A percentile compares a stretch with the other conserved stretches of the same genome.
Conservation (phyloP, 1,140 invertebrate genomes). For the Lanistes nyassanus region DNA sequence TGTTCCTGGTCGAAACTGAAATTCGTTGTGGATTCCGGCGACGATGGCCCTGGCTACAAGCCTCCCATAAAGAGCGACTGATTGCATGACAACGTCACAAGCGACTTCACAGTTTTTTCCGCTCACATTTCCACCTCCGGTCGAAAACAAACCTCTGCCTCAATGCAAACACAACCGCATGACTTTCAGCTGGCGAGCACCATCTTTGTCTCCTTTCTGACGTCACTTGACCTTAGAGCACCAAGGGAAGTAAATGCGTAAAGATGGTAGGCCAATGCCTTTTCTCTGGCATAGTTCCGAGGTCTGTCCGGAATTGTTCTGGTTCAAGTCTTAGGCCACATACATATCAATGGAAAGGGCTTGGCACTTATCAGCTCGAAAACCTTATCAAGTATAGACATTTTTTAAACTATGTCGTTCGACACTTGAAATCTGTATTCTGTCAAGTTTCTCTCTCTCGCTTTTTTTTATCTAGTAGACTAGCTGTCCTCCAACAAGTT, state of each 20-base stretch:
- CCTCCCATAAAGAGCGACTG: slow-evolving; percentile 52
- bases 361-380: too few relatives aligned
- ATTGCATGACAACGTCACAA: slow-evolving; percentile 51
- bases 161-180: slow-evolving; percentile 12
- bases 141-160: not conserved
- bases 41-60: slow-evolving; percentile 57
- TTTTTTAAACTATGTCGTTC: too few relatives aligned
- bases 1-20: slow-evolving; percentile 45
- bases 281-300: too few relatives aligned
- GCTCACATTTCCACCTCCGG: slow-evolving; percentile 15
- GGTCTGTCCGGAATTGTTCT: too few relatives aligned
- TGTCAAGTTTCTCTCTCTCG: too few relatives aligned
- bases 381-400: too few relatives aligned
- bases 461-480: too few relatives aligned
- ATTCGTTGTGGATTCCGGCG: slow-evolving; percentile 58
- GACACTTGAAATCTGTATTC: too few relatives aligned
- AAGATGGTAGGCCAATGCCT: too few relatives aligned
- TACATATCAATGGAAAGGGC: too few relatives aligned
- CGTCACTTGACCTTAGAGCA: slow-evolving; percentile 42
- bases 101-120: slow-evolving; percentile 10
- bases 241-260: slow-evolving; percentile 28
- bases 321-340: too few relatives aligned
- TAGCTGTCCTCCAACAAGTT: too few relatives aligned
- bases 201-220: slow-evolving; percentile 53
- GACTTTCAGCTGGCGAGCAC: slow-evolving; percentile 31